A percentile compares a stretch with the other conserved stretches of the same genome.
phyloP scores from a whole-genome alignment of 1,140 invertebrate species.

The Drosophila albomicans region DNA sequence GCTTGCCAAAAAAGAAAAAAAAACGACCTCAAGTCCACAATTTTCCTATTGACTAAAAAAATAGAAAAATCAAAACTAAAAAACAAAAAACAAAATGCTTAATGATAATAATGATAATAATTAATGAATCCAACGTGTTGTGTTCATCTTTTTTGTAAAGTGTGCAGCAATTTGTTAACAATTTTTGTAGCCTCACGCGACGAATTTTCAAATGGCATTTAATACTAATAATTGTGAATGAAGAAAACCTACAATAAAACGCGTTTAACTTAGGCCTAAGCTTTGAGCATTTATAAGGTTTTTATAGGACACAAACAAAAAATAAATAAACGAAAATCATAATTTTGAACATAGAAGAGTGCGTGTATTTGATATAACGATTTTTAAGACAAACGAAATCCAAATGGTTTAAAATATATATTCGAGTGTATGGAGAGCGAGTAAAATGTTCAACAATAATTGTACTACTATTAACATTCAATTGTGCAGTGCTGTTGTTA shows the following conservation, averaged over 20 bases:
- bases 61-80: neutral
- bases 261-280: conserved; percentile 58
- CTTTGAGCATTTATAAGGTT: conserved; percentile 52
- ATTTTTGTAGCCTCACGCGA: conserved; percentile 48
- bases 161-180: conserved; percentile 44
- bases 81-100: neutral
- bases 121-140: conserved; percentile 13
- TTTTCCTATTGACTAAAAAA: conserved; percentile 1
- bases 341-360: conserved; percentile 22
- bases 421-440: neutral
- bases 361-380: conserved; percentile 59
- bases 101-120: conserved; percentile 26
- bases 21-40: conserved; percentile 10
- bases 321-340: neutral
- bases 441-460: conserved; percentile 9
- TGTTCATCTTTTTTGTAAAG: conserved; percentile 45
- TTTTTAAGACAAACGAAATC: conserved; percentile 38
- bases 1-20: conserved; percentile 22
- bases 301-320: conserved; percentile 13
- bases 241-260: conserved; percentile 54
- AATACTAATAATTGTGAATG: conserved; percentile 31
- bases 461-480: neutral
- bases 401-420: neutral
- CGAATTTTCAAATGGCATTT: conserved; percentile 71
- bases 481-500: conserved; percentile 29